Base-by-base conservation (phyloP, 2,888 invertebrate genomes). In the Flexamia atlantica region DNA sequence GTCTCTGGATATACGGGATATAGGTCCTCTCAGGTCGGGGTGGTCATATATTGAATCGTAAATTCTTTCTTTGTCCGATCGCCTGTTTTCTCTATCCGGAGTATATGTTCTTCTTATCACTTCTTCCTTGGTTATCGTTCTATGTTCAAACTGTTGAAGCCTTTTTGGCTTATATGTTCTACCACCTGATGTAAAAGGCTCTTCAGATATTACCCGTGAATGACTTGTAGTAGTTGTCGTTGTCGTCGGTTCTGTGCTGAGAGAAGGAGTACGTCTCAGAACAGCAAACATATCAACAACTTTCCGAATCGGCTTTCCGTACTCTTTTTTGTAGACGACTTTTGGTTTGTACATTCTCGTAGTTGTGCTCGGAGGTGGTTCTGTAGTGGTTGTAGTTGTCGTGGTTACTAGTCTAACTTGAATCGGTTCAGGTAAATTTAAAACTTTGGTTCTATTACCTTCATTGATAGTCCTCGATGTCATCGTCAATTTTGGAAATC, bases 311-410 rank as follows among this genome's bases (percentile, higher is more conserved):
- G 79, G 79, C 80, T 83, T 83, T 40, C 82, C 82, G 50, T 81
- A 76, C 20, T 83, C 84, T 72, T 86, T 86, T 25, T 86, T 85
- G 53, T 85, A 74, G 9, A 86, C 81, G 42, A 85, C 85, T 79
- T 85, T 86, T 17, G 86, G 86, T 70, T 86, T 86, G 64, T 86
- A 86, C 86, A 86, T 86, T 83, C 86, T 85, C 3, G 86, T 85
- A 0, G 85, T 86, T n/a, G 84, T 86, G 5, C 84, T 82, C 0
- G 86, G 85, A 12, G 86, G 81, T 9, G 80, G 83, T 12, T 85
- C 84, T 25, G 86, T 85, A 10, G 86, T 85, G 9, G 86, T 86
- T 7, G 86, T 85, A 14, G 86, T 86, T 10, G 85, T 86, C 17
- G 86, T 85, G 3, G 64, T 84, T 0, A 64, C 32, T 28, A 64